Conservation (phyloP, 2,888 invertebrate species). For the Patella caerulea region DNA sequence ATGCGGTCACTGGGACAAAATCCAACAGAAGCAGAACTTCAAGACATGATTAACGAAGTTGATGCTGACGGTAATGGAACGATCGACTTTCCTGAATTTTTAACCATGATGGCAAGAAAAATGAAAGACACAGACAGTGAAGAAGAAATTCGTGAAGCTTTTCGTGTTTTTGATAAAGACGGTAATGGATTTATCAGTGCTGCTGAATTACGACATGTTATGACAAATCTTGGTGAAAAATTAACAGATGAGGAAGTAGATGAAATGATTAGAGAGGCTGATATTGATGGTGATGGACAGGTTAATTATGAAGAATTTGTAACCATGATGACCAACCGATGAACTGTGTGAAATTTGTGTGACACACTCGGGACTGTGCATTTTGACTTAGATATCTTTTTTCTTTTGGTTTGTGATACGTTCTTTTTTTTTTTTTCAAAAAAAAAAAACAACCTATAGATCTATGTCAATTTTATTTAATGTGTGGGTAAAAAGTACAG, state of each 20-base stretch:
- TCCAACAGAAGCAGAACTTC: slow-evolving; percentile 98
- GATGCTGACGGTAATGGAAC: slow-evolving; percentile 97
- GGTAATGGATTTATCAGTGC: slow-evolving; percentile 99
- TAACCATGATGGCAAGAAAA: slow-evolving; percentile 99
- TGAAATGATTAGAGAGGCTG: slow-evolving; percentile 99
- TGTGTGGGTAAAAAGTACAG: no score
- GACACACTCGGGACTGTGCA: no score
- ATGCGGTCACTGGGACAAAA: slow-evolving; percentile 99
- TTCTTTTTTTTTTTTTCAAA: no score
- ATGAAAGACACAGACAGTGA: slow-evolving; percentile 99
- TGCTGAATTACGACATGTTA: slow-evolving; percentile 98
- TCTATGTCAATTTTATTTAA: no score
- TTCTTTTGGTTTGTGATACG: no score
- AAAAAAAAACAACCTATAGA: no score
- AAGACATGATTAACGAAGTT: slow-evolving; percentile 99
- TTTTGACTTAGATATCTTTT: no score
- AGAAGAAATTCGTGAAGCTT: slow-evolving; percentile 97
- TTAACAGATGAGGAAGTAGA: slow-evolving; percentile 99
- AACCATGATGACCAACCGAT: slow-evolving; percentile 47
- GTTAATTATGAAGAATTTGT: slow-evolving; percentile 48
- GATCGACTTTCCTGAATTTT: slow-evolving; percentile 99
- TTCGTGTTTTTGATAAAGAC: slow-evolving; percentile 99
- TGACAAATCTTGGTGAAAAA: slow-evolving; percentile 99
- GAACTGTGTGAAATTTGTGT: no score
- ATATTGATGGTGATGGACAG: slow-evolving; percentile 98